Base-by-base conservation (phyloP, 2,113 vertebrate species). In the Oplegnathus fasciatus region DNA sequence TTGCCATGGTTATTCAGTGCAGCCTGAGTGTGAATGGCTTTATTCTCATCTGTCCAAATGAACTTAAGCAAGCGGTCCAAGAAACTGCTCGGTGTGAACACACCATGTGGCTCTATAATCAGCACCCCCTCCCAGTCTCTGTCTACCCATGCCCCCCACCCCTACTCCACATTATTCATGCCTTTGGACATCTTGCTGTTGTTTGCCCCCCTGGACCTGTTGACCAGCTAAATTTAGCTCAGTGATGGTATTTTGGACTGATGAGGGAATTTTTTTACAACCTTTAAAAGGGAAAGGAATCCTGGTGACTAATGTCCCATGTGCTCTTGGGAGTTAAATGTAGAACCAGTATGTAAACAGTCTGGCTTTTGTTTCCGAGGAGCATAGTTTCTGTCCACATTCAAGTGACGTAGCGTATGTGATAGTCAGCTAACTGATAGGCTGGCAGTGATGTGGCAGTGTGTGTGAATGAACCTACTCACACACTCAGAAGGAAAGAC, bases 281-380 rank as follows among this genome's bases (percentile, higher is more conserved):
- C 85, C 89, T 94, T 89, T 90, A 93, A 88, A 94, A 85, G 84
- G 91, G 88, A 94, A 94, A 94, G 85, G 90, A 91, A 90, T 94
- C 58, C 42, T 54, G 64, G 86, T 92, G 93, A 94, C 88, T 93
- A 92, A 93, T 78, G 79, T 60, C 76, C 64, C 9, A 6, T 54
- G 77, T 30, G 11, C 74, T 91, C 84, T 34, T 37, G 28, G 37
- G 83, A 92, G 89, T 89, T 88, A 85, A 90, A 94, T 84, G 89
- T 72, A 80, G 88, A 90, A 89, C 32, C 76, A 82, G 89, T 90
- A 74, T 87, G 90, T 94, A 94, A 95, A 95, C 94, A 96, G 94
- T 94, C 94, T 93, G 93, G 87, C 87, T 93, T 94, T 95, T 94
- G 95, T 95, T 94, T 86, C 86, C 7, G 42, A 76, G 60, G 66